Evolutionary conservation across 1,140 invertebrate species (phyloP).

Genomic region (Drosophila carrolli): DNA sequence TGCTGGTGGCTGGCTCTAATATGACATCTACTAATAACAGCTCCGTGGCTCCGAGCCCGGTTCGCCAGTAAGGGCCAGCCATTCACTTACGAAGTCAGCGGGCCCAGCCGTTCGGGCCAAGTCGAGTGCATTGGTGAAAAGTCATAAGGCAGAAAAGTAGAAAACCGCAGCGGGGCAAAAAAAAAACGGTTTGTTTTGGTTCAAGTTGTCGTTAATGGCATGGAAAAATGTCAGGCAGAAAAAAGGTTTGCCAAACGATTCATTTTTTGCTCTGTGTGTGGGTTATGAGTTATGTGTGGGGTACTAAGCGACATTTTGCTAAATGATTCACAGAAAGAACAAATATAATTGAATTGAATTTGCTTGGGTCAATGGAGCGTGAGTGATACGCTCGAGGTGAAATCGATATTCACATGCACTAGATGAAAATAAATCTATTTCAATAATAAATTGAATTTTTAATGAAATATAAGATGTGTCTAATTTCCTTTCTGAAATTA

Average conservation of each 20-base stretch:
- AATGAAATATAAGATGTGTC: background rate
- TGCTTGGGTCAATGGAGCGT: constrained; percentile 42
- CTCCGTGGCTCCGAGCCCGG: constrained; percentile 18
- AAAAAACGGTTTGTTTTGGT: constrained; percentile 58
- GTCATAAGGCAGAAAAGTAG: constrained; percentile 66
- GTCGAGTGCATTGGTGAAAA: constrained; percentile 81
- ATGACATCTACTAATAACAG: constrained; percentile 79
- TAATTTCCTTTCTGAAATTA: too few species aligned
- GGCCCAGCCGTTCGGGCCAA: constrained; percentile 38
- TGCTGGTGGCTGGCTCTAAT: constrained; percentile 54
- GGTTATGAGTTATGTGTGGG: constrained; percentile 47
- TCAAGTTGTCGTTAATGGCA: constrained; percentile 72
- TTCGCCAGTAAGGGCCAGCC: constrained; percentile 43
- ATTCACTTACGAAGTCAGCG: constrained; percentile 63
- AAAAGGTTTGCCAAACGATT: constrained; percentile 55
- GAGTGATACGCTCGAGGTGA: constrained; percentile 26
- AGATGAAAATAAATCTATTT: background rate
- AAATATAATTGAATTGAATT: constrained; percentile 49
- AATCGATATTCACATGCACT: constrained; percentile 19
- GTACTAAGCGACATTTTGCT: constrained; percentile 48
- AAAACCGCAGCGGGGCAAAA: constrained; percentile 26
- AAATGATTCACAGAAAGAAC: constrained; percentile 52
- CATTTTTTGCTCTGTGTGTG: constrained; percentile 25
- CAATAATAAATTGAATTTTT: too few species aligned
- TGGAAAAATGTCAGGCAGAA: constrained; percentile 75